Evolutionary conservation across 2,888 invertebrate species (phyloP), one percentile per base, ranked within the genome.

Genomic region (Agrilus mali): DNA sequence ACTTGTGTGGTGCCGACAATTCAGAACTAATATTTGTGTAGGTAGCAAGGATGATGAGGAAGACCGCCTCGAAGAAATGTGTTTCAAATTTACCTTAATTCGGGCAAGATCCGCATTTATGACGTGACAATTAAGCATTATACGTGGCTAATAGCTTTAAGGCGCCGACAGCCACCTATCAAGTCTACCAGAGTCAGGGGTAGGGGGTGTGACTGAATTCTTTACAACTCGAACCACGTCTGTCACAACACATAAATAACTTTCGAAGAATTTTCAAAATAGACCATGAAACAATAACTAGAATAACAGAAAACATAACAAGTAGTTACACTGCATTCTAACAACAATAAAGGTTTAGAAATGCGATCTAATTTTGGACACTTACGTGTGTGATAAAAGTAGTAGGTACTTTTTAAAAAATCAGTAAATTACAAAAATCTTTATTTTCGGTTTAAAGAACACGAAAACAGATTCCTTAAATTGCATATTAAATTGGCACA

Each of bases 101-200:
- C 44, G 44, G 47, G 49, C 42, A 50, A 51, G 47, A 48, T 51
- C 49, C 50, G 44, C 39, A 39, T 53, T 53, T 53, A 52, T 48
- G 51, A 53, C 50, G 52, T 53, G 51, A 54, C 52, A 54, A 54
- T 54, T 54, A 52, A 51, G 47, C 47, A 49, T 45, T 49, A 43
- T 45, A 44, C 46, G 48, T 42, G 46, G 45, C 48, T 51, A 52
- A 52, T 53, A 42, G 49, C 44, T 46, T 45, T 44, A 40, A 46
- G 41, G 36, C 42, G 51, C 50, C 53, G 53, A 50, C 52, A 50
- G 47, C 50, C 48, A 22, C 17, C 31, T 15, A 37, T 45, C 39
- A 39, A 41, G 45, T 43, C 46, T 44, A 47, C 45, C 44, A 44
- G 47, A 48, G 38, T 34, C 43, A 41, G 41, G 46, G 43, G n/a